A percentile compares a stretch with the other conserved stretches of the same genome.
phyloP scores from a whole-genome alignment of 2,888 invertebrate species.

The Drosophila parthenogenetica region DNA sequence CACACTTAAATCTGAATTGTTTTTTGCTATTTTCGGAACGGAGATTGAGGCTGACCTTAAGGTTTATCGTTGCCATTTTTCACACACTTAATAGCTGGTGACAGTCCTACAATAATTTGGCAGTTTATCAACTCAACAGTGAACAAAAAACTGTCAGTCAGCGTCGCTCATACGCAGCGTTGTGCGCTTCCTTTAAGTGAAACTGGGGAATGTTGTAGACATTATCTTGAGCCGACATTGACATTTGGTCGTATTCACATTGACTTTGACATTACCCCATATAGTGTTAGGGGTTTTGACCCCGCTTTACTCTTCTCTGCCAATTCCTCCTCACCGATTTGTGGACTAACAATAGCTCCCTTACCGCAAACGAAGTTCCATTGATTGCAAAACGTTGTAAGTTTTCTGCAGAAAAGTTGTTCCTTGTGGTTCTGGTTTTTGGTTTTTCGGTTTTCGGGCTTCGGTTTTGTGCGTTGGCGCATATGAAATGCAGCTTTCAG shows the following conservation, averaged over 20 bases:
- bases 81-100: slow-evolving; percentile 13
- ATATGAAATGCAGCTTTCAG: slow-evolving; percentile 70
- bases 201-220: slow-evolving; percentile 26
- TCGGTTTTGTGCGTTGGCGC: slow-evolving; percentile 55
- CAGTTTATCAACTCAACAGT: slow-evolving; percentile 30
- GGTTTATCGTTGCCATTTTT: slow-evolving; percentile 17
- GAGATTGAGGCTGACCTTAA: slow-evolving; percentile 2
- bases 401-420: slow-evolving; percentile 60
- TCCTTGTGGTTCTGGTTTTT: slow-evolving; percentile 45
- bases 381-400: slow-evolving; percentile 74
- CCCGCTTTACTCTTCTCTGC: no score
- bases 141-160: slow-evolving; percentile 17
- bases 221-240: slow-evolving; percentile 70
- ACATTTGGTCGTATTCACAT: slow-evolving; percentile 76
- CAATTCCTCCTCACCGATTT: neutral
- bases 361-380: slow-evolving; percentile 51
- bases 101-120: slow-evolving; percentile 22
- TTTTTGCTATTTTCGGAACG: neutral
- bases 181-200: neutral
- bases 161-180: slow-evolving; percentile 37
- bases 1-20: neutral
- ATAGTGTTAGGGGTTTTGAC: slow-evolving; percentile 24
- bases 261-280: slow-evolving; percentile 66
- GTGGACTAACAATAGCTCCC: slow-evolving; percentile 6
- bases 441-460: slow-evolving; percentile 3